A percentile compares a stretch with the other conserved stretches of the same genome.
Evolutionary conservation across 2,888 invertebrate species (phyloP).

Genomic region (Ephialtes manifestator): DNA sequence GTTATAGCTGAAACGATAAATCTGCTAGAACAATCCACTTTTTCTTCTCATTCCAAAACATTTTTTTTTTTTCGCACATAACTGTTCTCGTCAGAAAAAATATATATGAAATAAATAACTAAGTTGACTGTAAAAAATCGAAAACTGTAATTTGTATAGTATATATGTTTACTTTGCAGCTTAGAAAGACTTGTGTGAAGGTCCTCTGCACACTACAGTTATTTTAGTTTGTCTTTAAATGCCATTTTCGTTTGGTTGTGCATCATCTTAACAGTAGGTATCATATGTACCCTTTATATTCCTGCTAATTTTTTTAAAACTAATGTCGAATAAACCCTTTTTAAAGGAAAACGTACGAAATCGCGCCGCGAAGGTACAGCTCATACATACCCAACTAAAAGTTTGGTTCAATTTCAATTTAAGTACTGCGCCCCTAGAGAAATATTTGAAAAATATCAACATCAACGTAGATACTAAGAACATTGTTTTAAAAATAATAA

Average conservation of each 20-base stretch:
- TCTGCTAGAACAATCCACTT: background rate
- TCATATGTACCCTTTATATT: slow-evolving; percentile 9
- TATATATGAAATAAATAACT: slow-evolving; percentile 1
- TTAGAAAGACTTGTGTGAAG: background rate
- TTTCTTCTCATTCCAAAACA: slow-evolving; percentile 3
- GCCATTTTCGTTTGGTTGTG: slow-evolving; percentile 11
- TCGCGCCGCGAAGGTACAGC: background rate
- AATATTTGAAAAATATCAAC: too few relatives aligned
- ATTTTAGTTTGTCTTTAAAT: slow-evolving; percentile 11
- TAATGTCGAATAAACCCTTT: slow-evolving; percentile 1
- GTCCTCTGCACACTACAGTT: slow-evolving; percentile 3
- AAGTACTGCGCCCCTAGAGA: too few relatives aligned
- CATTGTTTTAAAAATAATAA: too few relatives aligned
- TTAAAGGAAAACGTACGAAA: background rate
- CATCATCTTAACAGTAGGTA: slow-evolving; percentile 9
- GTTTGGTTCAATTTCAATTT: too few relatives aligned
- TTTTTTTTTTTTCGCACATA: background rate
- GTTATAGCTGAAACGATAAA: background rate
- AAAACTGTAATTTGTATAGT: slow-evolving; percentile 7
- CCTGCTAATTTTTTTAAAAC: background rate
- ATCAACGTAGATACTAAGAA: too few relatives aligned
- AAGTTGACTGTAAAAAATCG: slow-evolving; percentile 5
- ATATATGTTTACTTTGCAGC: slow-evolving; percentile 13
- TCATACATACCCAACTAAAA: too few relatives aligned
- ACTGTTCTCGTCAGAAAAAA: background rate